Evolutionary conservation across 2,797 vertebrate genomes (phyloP).

Genomic region (Sebastes ruberrimus): DNA sequence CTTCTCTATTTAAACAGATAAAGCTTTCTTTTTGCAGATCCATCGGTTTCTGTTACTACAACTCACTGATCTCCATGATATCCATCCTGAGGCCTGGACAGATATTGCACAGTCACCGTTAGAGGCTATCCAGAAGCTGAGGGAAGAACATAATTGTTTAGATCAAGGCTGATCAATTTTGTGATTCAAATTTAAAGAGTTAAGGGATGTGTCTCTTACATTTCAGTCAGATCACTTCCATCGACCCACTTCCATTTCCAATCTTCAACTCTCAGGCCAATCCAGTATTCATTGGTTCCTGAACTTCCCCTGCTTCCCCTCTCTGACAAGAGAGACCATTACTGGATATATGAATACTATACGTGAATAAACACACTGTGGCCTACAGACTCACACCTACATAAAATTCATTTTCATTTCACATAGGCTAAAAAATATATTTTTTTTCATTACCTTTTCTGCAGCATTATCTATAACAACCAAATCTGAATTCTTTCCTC

Average conservation of each 20-base stretch:
- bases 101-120: conserved; percentile 7
- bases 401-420: not conserved
- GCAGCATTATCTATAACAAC: not conserved
- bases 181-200: not conserved
- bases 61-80: fast-evolving
- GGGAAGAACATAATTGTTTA: not conserved
- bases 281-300: conserved; percentile 36
- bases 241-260: conserved; percentile 58
- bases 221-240: not conserved
- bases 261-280: conserved; percentile 41
- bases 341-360: not conserved
- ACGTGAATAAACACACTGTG: fast-evolving
- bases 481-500: conserved; percentile 28
- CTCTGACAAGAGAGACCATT: conserved; percentile 26
- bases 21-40: conserved; percentile 48
- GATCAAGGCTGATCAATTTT: not conserved
- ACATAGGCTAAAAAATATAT: too few species aligned
- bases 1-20: conserved; percentile 5
- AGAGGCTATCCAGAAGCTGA: conserved; percentile 6
- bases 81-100: fast-evolving
- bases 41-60: not conserved
- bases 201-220: conserved; percentile 19
- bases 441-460: conserved; percentile 43
- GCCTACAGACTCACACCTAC: not conserved
- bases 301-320: fast-evolving